These are phyloP conservation scores for Apis dorsata DNA, from an alignment of 1,140 invertebrate genomes.

Conservation along the genomic window DNA sequence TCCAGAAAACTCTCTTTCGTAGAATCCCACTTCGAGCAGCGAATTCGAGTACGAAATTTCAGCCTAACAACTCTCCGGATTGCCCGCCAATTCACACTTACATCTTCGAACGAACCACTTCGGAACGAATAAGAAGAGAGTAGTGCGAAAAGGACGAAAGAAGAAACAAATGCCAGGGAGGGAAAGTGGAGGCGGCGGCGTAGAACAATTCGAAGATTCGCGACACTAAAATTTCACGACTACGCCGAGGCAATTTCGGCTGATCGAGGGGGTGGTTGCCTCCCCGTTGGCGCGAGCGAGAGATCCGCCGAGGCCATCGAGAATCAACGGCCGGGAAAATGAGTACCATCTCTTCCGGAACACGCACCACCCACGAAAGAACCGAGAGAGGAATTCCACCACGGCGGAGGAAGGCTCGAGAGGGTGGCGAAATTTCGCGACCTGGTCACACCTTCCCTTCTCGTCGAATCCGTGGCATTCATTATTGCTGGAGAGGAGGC, in stretches of 20 bases:
- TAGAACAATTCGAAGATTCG: slow-evolving; percentile 63
- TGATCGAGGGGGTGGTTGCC: slow-evolving; percentile 64
- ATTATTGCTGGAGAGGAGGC: not conserved
- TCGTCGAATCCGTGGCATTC: not conserved
- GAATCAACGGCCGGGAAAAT: slow-evolving; percentile 77
- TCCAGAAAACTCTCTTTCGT: not conserved
- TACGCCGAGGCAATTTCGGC: slow-evolving; percentile 69
- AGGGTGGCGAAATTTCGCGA: slow-evolving; percentile 59
- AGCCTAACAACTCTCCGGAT: not conserved
- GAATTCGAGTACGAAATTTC: not conserved
- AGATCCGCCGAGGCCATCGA: slow-evolving; percentile 64
- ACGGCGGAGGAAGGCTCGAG: slow-evolving; percentile 4
- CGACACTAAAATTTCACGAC: slow-evolving; percentile 72
- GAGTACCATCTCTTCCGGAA: slow-evolving; percentile 76
- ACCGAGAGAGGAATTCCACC: slow-evolving; percentile 49
- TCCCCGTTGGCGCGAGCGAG: slow-evolving; percentile 39
- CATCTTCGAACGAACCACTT: not conserved
- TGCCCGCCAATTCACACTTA: not conserved
- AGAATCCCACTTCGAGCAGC: not conserved
- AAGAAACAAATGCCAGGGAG: not conserved
- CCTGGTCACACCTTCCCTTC: slow-evolving; percentile 6
- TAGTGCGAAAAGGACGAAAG: too few species aligned
- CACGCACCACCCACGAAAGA: slow-evolving; percentile 63
- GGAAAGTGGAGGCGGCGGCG: not conserved
- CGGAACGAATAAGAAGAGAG: not conserved